phyloP scores from a whole-genome alignment of 1,140 invertebrate genomes.

The Globodera ellingtonae region DNA sequence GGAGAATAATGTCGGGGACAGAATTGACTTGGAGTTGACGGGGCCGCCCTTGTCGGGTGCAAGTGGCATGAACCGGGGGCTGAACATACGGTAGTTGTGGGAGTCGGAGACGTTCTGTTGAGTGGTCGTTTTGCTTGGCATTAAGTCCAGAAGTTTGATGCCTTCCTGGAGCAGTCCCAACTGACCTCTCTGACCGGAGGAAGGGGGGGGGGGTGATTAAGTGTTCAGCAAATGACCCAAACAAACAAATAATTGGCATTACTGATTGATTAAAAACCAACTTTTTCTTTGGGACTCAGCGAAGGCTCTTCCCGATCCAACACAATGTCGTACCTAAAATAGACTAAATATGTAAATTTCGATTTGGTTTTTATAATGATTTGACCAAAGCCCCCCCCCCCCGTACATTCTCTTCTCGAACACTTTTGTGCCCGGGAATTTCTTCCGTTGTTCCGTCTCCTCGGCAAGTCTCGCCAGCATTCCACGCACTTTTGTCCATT shows the following conservation, averaged over 20 bases:
- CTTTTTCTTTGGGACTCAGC: conserved; percentile 16
- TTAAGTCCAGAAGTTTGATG: conserved; percentile 11
- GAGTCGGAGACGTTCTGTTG: background rate
- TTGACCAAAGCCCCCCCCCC: no score
- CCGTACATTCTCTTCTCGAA: conserved; percentile 26
- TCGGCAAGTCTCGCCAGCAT: conserved; percentile 5
- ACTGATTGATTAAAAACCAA: background rate
- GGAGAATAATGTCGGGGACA: conserved; percentile 21
- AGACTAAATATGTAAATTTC: no score
- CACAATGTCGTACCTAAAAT: conserved; percentile 25
- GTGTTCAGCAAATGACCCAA: background rate
- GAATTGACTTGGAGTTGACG: conserved; percentile 1
- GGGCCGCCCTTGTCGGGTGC: conserved; percentile 29
- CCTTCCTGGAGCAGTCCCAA: conserved; percentile 18
- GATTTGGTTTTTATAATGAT: no score
- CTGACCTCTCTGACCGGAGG: background rate
- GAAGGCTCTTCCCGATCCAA: conserved; percentile 20
- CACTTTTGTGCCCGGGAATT: conserved; percentile 16
- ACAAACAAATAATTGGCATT: background rate
- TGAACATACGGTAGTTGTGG: conserved; percentile 23
- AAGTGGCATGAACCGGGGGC: conserved; percentile 26
- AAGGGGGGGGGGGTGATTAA: background rate
- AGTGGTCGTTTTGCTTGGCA: background rate
- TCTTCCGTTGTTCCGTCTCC: conserved; percentile 16
- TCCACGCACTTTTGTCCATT: conserved; percentile 14